Evolutionary conservation across 2,797 vertebrate species (phyloP), one percentile per base, ranked within the genome.

Genomic region (Semotilus atromaculatus): DNA sequence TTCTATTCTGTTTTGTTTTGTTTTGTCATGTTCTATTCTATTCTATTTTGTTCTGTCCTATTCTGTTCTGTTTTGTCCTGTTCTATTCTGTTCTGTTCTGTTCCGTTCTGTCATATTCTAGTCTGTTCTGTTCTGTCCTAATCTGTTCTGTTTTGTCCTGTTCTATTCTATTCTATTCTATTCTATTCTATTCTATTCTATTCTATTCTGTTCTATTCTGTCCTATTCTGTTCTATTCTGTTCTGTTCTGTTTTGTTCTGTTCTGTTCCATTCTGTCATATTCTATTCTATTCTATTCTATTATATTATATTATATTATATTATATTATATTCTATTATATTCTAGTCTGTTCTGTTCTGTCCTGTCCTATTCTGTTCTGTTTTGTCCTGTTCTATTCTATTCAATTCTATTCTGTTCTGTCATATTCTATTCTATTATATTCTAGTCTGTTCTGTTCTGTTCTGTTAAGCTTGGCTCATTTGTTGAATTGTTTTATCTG

Each of bases 401-500:
- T 21, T 53, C 2, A 3, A 1, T 53, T 53, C 8, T n/a, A 0
- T 3, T 4, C 9, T n/a, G 0, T 11, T 58, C 7, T 58, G 0
- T 9, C 0, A 1, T 11, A 0, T 7, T 7, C 5, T 7, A 0
- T 51, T 19, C 21, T n/a, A 0, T n/a, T 4, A 8, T 58, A 0
- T n/a, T n/a, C 1, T 60, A 2, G 5, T 5, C 1, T n/a, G 4
- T 26, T 60, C 11, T 26, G 2, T 6, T 14, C 11, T 60, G 1
- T 62, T 70, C 31, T 81, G 1, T 45, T 73, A 11, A 38, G 55
- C 14, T 11, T 81, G 38, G 16, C 31, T 67, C 6, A 29, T 75
- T 26, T 75, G 68, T 64, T 78, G n/a, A 62, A 13, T 68, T 70
- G 36, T 45, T 83, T 78, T 58, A 43, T 91, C 60, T 88, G 83